phyloP scores from a whole-genome alignment of 2,113 vertebrate species.

The Pogonocichla stellata region DNA sequence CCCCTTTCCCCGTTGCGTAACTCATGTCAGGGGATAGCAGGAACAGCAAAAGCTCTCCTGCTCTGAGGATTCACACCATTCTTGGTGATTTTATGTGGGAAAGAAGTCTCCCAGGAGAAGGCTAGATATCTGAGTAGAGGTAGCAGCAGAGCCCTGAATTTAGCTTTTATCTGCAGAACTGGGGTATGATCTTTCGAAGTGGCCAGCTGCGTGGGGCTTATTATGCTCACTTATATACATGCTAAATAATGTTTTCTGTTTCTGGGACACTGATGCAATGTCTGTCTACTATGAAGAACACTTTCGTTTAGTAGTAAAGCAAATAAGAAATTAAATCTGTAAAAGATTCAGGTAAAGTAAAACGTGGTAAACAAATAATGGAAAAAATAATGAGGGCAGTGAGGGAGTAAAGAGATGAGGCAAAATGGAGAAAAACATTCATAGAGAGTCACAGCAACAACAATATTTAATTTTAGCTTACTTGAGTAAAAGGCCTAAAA shows the following conservation, averaged over 20 bases:
- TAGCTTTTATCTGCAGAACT: background rate
- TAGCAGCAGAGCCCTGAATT: background rate
- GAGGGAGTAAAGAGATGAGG: background rate
- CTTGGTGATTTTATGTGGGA: background rate
- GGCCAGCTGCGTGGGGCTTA: background rate
- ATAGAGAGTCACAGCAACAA: background rate
- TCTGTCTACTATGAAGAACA: background rate
- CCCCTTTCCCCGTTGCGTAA: fast-evolving
- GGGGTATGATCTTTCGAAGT: background rate
- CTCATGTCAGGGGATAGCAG: background rate
- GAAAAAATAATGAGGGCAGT: background rate
- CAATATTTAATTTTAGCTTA: background rate
- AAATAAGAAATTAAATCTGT: background rate
- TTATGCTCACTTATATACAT: background rate
- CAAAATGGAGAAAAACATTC: background rate
- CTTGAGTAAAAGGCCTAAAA: background rate
- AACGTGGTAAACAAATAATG: background rate
- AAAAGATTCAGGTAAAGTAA: background rate
- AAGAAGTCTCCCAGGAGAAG: background rate
- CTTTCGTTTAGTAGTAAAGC: background rate
- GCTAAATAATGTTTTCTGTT: background rate
- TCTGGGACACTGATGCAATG: background rate
- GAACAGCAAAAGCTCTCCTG: background rate
- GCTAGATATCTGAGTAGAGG: fast-evolving
- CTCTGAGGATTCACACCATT: background rate